Evolutionary conservation across 2,113 vertebrate genomes (phyloP), one percentile per base, ranked within the genome.

Genomic region (Leucopsar rothschildi): DNA sequence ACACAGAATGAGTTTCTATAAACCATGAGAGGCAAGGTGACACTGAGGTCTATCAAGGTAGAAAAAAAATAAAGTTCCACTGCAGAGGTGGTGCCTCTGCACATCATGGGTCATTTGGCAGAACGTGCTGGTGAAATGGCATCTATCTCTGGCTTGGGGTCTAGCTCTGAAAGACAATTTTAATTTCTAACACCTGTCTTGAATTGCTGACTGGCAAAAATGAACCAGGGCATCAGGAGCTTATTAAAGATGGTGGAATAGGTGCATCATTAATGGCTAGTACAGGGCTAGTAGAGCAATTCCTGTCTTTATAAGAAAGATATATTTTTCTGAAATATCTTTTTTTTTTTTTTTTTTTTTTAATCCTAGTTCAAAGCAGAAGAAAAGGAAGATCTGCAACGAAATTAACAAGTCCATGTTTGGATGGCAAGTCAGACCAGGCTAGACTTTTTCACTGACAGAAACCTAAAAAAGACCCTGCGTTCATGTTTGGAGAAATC

Each of bases 401-500:
- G 29, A 63, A 88, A 90, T 23, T 0, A 72, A 20, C 12, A 69
- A 65, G 14, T 53, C 70, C 33, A 25, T 44, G 27, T 81, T 44
- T 31, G 9, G n/a, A 65, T 39, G 25, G 15, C 56, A n/a, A 84
- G n/a, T 71, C 50, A 56, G 25, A 27, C 28, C 18, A 10, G 57
- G 49, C 15, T 76, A 79, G 53, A 82, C 7, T 23, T 85, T 40
- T 50, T 78, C 42, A 6, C 35, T 35, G 18, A 17, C 37, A 63
- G 21, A n/a, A 87, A 63, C 39, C 49, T 89, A 45, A 50, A 85
- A 71, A 93, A 56, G 28, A 57, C 12, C 12, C 4, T 8, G 4
- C 9, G 75, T 68, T 88, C 64, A 82, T 45, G 52, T 94, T 89
- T 86, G 71, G 64, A 96, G 82, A 60, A 92, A 96, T 78, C 35